Percentiles rank a stretch among this genome's conserved stretches.
phyloP scores from a whole-genome alignment of 2,888 invertebrate genomes.

The Mimachlamys varia region DNA sequence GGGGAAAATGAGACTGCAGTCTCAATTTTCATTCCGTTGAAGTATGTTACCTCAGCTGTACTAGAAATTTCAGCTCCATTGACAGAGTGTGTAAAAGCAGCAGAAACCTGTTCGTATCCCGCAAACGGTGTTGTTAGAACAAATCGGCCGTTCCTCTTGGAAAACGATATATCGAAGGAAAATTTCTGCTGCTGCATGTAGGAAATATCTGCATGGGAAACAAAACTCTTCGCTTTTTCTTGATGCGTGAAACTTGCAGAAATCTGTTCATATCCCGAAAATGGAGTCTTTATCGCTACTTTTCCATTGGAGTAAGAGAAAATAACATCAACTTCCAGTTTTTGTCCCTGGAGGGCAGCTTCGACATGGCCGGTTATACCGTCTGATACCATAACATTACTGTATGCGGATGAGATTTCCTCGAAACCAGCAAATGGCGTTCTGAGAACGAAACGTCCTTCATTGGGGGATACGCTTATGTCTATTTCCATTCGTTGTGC shows the following conservation, averaged over 20 bases:
- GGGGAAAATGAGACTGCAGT: not conserved
- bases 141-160: not conserved
- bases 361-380: slow-evolving; percentile 3
- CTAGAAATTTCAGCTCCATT: not conserved
- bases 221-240: slow-evolving; percentile 51
- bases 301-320: slow-evolving; percentile 17
- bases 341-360: slow-evolving; percentile 36
- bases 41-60: slow-evolving; percentile 1
- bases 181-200: slow-evolving; percentile 25
- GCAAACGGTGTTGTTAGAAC: slow-evolving; percentile 9
- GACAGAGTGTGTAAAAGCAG: not conserved
- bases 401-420: slow-evolving; percentile 34
- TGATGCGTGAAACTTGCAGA: slow-evolving; percentile 48
- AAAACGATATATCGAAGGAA: not conserved
- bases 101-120: slow-evolving; percentile 32
- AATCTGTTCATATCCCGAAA: slow-evolving; percentile 32
- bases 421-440: slow-evolving; percentile 43
- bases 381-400: not conserved
- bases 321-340: not conserved
- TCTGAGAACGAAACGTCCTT: not conserved
- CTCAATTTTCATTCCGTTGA: slow-evolving; percentile 36
- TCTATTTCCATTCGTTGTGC: slow-evolving; percentile 34
- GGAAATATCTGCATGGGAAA: slow-evolving; percentile 46
- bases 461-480: not conserved
- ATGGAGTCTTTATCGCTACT: slow-evolving; percentile 35